phyloP scores from a whole-genome alignment of 2,113 vertebrate species.

The Laticauda colubrina region DNA sequence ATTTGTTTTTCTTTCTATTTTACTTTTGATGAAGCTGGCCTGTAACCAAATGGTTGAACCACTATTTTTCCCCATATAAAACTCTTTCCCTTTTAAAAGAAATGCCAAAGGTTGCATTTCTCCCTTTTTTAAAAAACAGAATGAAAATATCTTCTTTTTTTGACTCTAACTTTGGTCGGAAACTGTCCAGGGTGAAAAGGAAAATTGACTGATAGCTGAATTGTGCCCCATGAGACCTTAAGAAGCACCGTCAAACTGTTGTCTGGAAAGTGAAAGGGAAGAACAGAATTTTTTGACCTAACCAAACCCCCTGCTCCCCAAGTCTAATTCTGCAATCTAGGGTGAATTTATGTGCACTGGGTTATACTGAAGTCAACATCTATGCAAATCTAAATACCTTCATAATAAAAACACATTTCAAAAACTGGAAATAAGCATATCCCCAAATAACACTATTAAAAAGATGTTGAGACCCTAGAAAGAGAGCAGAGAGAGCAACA shows the following conservation, averaged over 20 bases:
- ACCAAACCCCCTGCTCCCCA: not conserved
- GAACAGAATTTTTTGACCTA: not conserved
- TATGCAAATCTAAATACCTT: not conserved
- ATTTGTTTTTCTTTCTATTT: not conserved
- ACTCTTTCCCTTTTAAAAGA: not conserved
- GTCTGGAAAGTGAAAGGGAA: not conserved
- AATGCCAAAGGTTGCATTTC: not conserved
- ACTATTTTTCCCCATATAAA: not conserved
- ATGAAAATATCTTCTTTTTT: not conserved
- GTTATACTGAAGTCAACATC: not conserved
- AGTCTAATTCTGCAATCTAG: not conserved
- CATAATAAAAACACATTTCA: not conserved
- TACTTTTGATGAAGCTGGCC: not conserved
- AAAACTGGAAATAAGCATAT: not conserved
- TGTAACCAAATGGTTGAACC: not conserved
- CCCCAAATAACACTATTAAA: too few species aligned
- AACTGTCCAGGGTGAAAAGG: not conserved
- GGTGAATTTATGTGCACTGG: not conserved
- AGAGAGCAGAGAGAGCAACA: too few species aligned
- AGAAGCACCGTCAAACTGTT: not conserved
- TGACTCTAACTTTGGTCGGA: not conserved
- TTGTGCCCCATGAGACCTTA: not conserved
- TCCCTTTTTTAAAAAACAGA: not conserved
- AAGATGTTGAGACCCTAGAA: too few species aligned
- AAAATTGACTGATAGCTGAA: not conserved